These are phyloP conservation scores for Cheilosia scutellata DNA, from an alignment of 2,888 invertebrate species.

Conservation along the genomic window DNA sequence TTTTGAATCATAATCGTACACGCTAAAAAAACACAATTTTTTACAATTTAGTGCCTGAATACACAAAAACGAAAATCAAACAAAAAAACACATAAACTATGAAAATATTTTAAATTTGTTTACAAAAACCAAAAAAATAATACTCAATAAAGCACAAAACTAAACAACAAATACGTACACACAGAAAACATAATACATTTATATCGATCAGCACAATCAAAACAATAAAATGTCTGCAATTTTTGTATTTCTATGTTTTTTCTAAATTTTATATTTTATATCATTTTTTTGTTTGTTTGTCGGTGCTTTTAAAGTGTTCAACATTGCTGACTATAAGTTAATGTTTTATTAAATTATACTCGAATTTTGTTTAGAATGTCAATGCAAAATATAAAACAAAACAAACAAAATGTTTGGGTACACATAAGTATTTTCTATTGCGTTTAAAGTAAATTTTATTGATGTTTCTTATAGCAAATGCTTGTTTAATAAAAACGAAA, in stretches of 20 bases:
- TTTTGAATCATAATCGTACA: constrained; percentile 31
- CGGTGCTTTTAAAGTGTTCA: constrained; percentile 72
- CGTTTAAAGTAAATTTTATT: constrained; percentile 46
- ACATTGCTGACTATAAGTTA: constrained; percentile 37
- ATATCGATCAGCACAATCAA: constrained; percentile 21
- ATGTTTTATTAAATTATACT: constrained; percentile 6
- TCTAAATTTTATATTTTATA: constrained; percentile 1
- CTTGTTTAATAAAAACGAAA: constrained; percentile 39
- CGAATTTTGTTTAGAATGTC: constrained; percentile 26
- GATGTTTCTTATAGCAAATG: constrained; percentile 50
- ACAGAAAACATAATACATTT: neutral
- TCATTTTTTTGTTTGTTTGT: constrained; percentile 40
- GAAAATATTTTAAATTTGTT: constrained; percentile 8
- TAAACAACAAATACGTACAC: constrained; percentile 11
- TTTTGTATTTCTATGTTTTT: constrained; percentile 1
- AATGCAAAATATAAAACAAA: constrained; percentile 18
- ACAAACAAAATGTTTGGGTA: constrained; percentile 49
- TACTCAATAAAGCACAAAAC: constrained; percentile 10
- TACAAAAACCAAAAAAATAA: neutral
- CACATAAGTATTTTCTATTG: constrained; percentile 56
- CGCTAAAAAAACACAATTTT: constrained; percentile 17
- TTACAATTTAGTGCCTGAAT: constrained; percentile 71
- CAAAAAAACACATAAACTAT: neutral
- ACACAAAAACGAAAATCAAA: constrained; percentile 8
- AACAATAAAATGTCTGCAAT: constrained; percentile 5